Evolutionary conservation across 2,113 vertebrate species (phyloP), one percentile per base, ranked within the genome.

Genomic region (Catagonus wagneri): DNA sequence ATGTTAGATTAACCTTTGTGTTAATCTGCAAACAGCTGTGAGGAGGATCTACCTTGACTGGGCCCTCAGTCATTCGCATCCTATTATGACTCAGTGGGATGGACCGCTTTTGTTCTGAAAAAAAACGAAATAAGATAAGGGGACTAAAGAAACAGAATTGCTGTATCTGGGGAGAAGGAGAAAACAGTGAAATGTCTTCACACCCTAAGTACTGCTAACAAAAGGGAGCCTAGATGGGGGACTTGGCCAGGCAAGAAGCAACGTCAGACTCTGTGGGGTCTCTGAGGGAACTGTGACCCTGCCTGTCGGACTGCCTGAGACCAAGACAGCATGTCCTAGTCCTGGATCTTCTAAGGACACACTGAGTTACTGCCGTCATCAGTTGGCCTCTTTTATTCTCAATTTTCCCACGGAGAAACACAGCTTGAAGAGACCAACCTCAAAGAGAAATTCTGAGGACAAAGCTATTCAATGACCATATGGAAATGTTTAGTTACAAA

Each of bases 401-500:
- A 65, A 15, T 56, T 71, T 83, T n/a, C 76, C 76, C 22, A 25
- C 63, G 34, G 39, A 84, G 39, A 87, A 76, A 58, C 20, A 20
- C 7, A 80, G 27, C 29, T 71, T 65, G 13, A 80, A n/a, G 60
- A 88, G 12, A 81, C 6, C 23, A 83, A 75, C 20, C 75, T 68
- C 60, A 50, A 72, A 83, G 65, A 92, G 83, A 95, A 84, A 80
- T 39, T 74, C 25, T 71, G 50, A 90, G 5, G 74, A 80, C 25
- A 93, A 84, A 86, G 69, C 15, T 29, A 65, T 32, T 93, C 27
- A 83, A 56, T 14, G 50, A 68, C 11, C 23, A 1, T 5, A 63
- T 6, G 34, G n/a, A 61, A 72, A 27, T 39, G 29, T 61, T 92
- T 86, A 65, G 34, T 50, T 74, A 19, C 25, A 88, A 90, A 80